These are phyloP conservation scores for Forbesichthys agassizii DNA, from an alignment of 2,113 vertebrate species.

Conservation along the genomic window DNA sequence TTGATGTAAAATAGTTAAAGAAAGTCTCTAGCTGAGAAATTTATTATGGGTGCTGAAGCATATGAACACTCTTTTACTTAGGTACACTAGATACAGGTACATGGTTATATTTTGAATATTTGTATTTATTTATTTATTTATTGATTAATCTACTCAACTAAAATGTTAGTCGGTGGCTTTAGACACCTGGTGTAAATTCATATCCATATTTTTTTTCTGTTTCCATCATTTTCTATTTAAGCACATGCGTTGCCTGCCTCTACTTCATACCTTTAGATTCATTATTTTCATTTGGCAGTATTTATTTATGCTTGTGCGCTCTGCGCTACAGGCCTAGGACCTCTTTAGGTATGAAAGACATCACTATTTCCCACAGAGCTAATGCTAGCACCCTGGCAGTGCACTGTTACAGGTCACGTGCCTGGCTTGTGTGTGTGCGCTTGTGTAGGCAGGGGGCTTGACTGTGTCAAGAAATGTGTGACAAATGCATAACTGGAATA, in stretches of 20 bases:
- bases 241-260: slow-evolving; percentile 9
- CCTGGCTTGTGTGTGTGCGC: neutral
- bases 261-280: slow-evolving; percentile 19
- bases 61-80: too few species aligned
- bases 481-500: neutral
- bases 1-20: too few species aligned
- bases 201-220: neutral
- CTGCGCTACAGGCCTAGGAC: slow-evolving; percentile 5
- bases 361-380: slow-evolving; percentile 24
- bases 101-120: too few species aligned
- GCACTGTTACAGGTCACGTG: slow-evolving; percentile 3
- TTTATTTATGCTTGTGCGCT: slow-evolving; percentile 25
- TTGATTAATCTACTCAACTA: too few species aligned
- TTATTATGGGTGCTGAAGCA: too few species aligned
- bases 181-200: too few species aligned
- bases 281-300: slow-evolving; percentile 29
- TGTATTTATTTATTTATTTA: too few species aligned
- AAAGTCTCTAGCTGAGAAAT: too few species aligned
- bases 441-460: neutral
- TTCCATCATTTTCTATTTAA: slow-evolving; percentile 7
- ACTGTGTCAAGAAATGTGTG: too few species aligned
- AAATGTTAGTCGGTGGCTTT: too few species aligned
- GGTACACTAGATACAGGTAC: too few species aligned
- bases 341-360: slow-evolving; percentile 29
- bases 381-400: neutral